A percentile compares a stretch with the other conserved stretches of the same genome.
Evolutionary conservation across 2,797 vertebrate species (phyloP).

Genomic region (Coregonus sp.): DNA sequence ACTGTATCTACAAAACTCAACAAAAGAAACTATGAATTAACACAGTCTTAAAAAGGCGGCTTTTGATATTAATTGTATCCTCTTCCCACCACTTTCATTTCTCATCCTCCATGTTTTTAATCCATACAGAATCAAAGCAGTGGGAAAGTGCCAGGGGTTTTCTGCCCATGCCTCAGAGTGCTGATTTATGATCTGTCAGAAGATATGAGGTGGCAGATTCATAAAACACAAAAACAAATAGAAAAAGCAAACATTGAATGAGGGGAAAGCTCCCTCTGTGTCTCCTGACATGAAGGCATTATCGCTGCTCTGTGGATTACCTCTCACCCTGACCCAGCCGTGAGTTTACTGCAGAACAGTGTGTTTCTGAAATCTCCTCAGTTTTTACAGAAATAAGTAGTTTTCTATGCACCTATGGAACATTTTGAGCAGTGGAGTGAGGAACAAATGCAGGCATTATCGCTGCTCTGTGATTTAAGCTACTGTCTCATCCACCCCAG

Average conservation of each 20-base stretch:
- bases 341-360: background rate
- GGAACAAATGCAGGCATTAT: background rate
- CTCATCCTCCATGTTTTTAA: slow-evolving; percentile 9
- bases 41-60: too few species aligned
- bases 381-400: background rate
- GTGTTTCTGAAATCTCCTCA: background rate
- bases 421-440: background rate
- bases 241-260: slow-evolving; percentile 9
- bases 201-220: slow-evolving; percentile 76
- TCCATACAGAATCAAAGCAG: slow-evolving; percentile 33
- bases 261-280: background rate
- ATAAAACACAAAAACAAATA: slow-evolving; percentile 54
- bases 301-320: background rate
- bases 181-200: slow-evolving; percentile 85
- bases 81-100: slow-evolving; percentile 3
- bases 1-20: background rate
- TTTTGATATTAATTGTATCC: background rate
- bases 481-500: background rate
- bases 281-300: background rate
- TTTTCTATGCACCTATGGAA: background rate
- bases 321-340: background rate
- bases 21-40: background rate
- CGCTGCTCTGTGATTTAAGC: background rate
- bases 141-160: slow-evolving; percentile 76
- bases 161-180: slow-evolving; percentile 67